Evolutionary conservation across 2,888 invertebrate genomes (phyloP).

Genomic region (Parapristionchus giblindavisi): DNA sequence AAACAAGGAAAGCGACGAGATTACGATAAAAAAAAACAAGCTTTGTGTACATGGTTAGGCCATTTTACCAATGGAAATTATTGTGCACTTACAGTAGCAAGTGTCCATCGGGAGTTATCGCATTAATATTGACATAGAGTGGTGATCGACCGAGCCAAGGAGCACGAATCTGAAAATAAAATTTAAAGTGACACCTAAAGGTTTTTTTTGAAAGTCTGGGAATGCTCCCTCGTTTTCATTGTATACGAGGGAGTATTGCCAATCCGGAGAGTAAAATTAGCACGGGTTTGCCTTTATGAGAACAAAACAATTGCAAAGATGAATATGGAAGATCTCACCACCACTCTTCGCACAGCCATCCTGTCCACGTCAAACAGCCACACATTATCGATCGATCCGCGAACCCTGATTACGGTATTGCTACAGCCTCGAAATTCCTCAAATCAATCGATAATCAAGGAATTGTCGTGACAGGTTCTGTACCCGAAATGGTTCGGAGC

Average conservation of each 20-base stretch:
- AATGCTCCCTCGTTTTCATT: neutral
- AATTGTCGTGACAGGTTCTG: too few species aligned
- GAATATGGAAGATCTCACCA: slow-evolving; percentile 2
- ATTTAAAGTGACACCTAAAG: neutral
- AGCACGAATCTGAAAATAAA: neutral
- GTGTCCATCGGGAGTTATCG: neutral
- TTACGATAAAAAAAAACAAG: too few species aligned
- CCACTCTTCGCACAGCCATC: slow-evolving; percentile 6
- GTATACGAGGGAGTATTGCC: neutral
- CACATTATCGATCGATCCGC: neutral
- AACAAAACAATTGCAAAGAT: too few species aligned
- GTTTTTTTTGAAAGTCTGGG: neutral
- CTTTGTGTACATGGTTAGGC: too few species aligned
- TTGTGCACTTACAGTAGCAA: neutral
- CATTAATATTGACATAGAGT: neutral
- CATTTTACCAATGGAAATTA: neutral
- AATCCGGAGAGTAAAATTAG: neutral
- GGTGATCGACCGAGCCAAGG: neutral
- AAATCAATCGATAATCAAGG: too few species aligned
- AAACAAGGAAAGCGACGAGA: neutral
- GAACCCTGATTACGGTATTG: neutral
- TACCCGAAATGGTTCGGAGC: too few species aligned
- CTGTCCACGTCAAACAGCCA: neutral
- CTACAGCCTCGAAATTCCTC: slow-evolving; percentile 13
- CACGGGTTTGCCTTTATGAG: neutral